phyloP scores from a whole-genome alignment of 2,113 vertebrate species.

The Apodemus speciosus region DNA sequence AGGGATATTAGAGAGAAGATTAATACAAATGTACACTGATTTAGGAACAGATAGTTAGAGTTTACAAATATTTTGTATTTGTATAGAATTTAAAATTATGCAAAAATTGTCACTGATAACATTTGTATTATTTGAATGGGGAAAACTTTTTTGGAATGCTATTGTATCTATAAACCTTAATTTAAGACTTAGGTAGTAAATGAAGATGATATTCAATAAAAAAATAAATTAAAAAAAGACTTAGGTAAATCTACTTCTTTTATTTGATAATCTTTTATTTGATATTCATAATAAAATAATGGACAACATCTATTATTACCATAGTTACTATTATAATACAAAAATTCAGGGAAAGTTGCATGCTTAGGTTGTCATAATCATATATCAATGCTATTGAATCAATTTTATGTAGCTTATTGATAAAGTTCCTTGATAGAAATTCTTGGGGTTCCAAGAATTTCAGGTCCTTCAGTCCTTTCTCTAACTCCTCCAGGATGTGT shows the following conservation, averaged over 20 bases:
- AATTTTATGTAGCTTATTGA: background rate
- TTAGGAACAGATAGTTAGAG: background rate
- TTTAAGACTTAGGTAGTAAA: background rate
- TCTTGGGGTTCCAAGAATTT: background rate
- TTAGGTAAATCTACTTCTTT: background rate
- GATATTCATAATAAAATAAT: background rate
- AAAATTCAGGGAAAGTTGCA: background rate
- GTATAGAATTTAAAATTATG: background rate
- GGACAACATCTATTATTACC: background rate
- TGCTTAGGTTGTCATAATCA: background rate
- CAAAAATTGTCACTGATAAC: background rate
- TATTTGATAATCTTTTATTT: no score
- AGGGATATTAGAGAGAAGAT: background rate
- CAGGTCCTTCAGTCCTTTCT: no score
- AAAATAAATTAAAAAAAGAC: no score
- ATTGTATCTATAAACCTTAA: background rate
- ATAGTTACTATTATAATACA: background rate
- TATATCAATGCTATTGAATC: background rate
- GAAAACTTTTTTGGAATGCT: background rate
- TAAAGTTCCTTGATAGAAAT: background rate
- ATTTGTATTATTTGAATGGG: background rate
- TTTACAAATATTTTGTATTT: background rate
- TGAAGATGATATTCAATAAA: no score
- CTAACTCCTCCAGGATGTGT: no score
- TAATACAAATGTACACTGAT: background rate